Evolutionary conservation across 2,113 vertebrate genomes (phyloP), one percentile per base, ranked within the genome.

Genomic region (Anseranas semipalmata): DNA sequence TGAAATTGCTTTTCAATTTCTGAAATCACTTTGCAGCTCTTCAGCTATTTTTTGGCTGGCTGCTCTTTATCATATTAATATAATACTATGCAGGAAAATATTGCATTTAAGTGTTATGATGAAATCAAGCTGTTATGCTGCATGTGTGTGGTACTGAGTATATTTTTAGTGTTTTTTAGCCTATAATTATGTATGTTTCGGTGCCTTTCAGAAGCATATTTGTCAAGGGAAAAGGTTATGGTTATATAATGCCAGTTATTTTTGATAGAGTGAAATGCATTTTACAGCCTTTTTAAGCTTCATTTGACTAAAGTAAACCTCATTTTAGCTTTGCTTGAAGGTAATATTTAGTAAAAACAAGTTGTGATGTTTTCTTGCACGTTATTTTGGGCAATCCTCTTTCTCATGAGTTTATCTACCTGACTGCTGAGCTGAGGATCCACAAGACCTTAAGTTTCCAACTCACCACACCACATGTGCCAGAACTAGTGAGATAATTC

Each of bases 101-200:
- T 87, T 79, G 67, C 60, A 62, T 87, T 90, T 56, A 45, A 97
- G 94, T 93, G 90, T 90, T 96, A 73, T 86, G 91, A 97, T 97
- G 89, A 96, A 96, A 93, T 96, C 97, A 97, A 77, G 68, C 96
- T 97, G 95, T 90, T 93, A 67, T 7, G 46, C 92, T 96, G 96
- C 85, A 93, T 95, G 95, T 97, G 98, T 97, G 97, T 97, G 96
- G 97, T 94, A 93, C 20, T 7, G 77, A 92, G 48, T 85, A 62
- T 98, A 97, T 98, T 98, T 98, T 98, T 97, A 97, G 97, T 72
- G 67, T 79, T 75, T 97, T 96, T 94, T 87, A 95, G 73, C 92
- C 94, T 98, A 35, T 96, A 97, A 97, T 97, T 97, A 96, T 83
- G 82, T 80, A 92, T 94, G 91, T 96, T 97, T 97, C 28, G 70